Evolutionary conservation across 2,888 invertebrate genomes (phyloP), one percentile per base, ranked within the genome.

Genomic region (Diarsia brunnea): DNA sequence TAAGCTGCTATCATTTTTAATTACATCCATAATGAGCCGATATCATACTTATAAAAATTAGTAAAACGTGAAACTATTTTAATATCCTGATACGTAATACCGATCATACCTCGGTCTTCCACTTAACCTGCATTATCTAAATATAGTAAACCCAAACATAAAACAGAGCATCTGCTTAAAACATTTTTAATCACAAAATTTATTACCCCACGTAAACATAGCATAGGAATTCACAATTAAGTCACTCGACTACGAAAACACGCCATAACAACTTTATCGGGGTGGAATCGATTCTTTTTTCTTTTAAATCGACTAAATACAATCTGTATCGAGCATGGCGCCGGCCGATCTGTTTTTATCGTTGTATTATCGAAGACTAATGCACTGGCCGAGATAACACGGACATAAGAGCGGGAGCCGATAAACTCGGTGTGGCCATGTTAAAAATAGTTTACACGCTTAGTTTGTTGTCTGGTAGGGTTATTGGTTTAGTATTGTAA

Each of bases 391-490:
- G 90, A 93, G 96, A 96, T 96, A 96, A 94, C 90, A 84, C 90
- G 89, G 92, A 91, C 95, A 95, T 95, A 95, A 96, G 95, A 95
- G 95, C 95, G 92, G 95, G 94, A 92, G 95, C 95, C 94, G 96
- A 96, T 96, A 96, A 89, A 93, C 94, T 91, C 95, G 90, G 95
- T 96, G 96, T 96, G 96, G 95, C 92, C 96, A 95, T 96, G 96
- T 96, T 96, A 95, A 95, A 96, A 96, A 96, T 96, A 95, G 95
- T 96, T 94, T 95, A 96, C 95, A 95, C 93, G 95, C 94, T 95
- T 96, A 95, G 94, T 94, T 95, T 90, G 90, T 94, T 93, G 91
- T 93, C 91, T 89, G 88, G 71, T 82, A 88, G 88, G 89, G 87
- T 86, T 89, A 84, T 83, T 79, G 75, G 75, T 79, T 81, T 80